phyloP scores from a whole-genome alignment of 2,888 invertebrate genomes.

The Rugalucina vietnamica region DNA sequence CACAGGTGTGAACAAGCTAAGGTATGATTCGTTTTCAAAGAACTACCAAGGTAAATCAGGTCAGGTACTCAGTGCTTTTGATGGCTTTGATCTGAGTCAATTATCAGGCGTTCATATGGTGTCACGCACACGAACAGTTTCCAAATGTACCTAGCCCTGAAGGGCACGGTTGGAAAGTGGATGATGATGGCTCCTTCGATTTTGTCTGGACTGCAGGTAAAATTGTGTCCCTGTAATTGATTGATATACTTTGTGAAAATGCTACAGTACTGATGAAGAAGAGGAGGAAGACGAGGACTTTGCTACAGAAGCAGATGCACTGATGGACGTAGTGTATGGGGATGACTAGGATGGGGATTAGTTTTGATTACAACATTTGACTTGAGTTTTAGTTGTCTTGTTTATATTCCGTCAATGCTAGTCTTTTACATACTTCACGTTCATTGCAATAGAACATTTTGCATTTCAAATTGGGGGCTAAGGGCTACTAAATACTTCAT shows the following conservation, averaged over 20 bases:
- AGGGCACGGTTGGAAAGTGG: conserved; percentile 16
- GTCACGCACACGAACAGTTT: background rate
- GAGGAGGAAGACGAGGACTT: background rate
- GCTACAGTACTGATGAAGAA: no score
- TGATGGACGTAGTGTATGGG: background rate
- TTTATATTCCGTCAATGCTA: no score
- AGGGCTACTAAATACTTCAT: no score
- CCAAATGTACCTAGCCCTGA: conserved; percentile 16
- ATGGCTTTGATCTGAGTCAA: conserved; percentile 36
- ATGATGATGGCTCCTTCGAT: background rate
- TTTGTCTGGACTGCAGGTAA: background rate
- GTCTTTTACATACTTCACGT: no score
- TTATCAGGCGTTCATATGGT: conserved; percentile 35
- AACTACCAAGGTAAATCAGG: background rate
- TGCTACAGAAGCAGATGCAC: background rate
- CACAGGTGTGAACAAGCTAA: conserved; percentile 15
- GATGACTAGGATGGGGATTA: background rate
- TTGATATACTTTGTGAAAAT: background rate
- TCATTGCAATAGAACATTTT: no score
- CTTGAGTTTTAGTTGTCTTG: no score
- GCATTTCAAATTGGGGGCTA: no score
- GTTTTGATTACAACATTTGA: background rate
- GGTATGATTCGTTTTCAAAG: background rate
- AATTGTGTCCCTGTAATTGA: background rate
- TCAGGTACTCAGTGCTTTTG: background rate